Evolutionary conservation across 2,888 invertebrate genomes (phyloP).

Genomic region (Ophion ellenae): DNA sequence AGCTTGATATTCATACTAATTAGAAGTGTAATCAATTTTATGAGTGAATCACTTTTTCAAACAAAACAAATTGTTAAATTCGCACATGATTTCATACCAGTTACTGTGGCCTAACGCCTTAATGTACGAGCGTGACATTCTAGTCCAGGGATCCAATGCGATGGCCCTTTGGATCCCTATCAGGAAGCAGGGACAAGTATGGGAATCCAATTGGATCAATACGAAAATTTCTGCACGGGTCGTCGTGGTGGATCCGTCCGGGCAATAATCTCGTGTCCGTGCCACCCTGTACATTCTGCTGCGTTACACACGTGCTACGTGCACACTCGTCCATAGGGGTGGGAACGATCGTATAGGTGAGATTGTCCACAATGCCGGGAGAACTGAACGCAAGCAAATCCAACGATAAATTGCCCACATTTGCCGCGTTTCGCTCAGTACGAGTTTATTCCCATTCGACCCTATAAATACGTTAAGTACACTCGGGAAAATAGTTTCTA

Average conservation of each 20-base stretch:
- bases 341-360: slow-evolving; percentile 33
- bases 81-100: too few species aligned
- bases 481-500: slow-evolving; percentile 22
- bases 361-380: slow-evolving; percentile 17
- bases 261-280: slow-evolving; percentile 6
- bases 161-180: too few species aligned
- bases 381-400: slow-evolving; percentile 28
- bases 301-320: slow-evolving; percentile 14
- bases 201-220: too few species aligned
- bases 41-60: too few species aligned
- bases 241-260: slow-evolving; percentile 11
- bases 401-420: slow-evolving; percentile 49
- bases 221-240: neutral
- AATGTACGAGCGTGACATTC: too few species aligned
- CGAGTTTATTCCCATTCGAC: slow-evolving; percentile 40
- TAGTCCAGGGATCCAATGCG: too few species aligned
- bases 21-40: too few species aligned
- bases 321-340: slow-evolving; percentile 16
- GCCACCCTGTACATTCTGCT: neutral
- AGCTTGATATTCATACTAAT: too few species aligned
- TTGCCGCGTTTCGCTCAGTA: slow-evolving; percentile 8
- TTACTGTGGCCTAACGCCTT: too few species aligned
- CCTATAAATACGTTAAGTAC: slow-evolving; percentile 50
- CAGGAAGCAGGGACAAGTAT: too few species aligned
- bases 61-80: too few species aligned